A percentile compares a stretch with the other conserved stretches of the same genome.
phyloP scores from a whole-genome alignment of 2,888 invertebrate species.

The Choreutis nemorana region DNA sequence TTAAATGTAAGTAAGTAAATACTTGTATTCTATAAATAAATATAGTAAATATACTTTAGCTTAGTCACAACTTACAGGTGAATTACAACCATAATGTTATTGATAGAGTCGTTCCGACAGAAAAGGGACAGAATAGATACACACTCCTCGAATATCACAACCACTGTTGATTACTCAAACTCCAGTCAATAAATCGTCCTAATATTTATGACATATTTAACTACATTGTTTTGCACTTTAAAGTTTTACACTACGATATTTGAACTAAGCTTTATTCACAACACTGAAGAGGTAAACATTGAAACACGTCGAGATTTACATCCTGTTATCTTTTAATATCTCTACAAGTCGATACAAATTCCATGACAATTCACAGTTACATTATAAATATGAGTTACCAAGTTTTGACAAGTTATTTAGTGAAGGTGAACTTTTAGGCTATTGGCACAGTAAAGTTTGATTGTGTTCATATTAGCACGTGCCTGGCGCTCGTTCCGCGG shows the following conservation, averaged over 20 bases:
- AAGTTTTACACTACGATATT: constrained; percentile 23
- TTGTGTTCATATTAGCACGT: constrained; percentile 34
- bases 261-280: constrained; percentile 49
- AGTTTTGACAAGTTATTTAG: too few species aligned
- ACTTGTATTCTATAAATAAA: constrained; percentile 36
- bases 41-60: constrained; percentile 27
- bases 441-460: constrained; percentile 43
- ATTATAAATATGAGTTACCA: too few species aligned
- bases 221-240: constrained; percentile 26
- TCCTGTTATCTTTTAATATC: constrained; percentile 33
- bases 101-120: constrained; percentile 27
- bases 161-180: constrained; percentile 29
- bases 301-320: constrained; percentile 39
- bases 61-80: constrained; percentile 53
- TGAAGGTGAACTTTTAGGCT: constrained; percentile 16
- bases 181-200: constrained; percentile 21
- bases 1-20: constrained; percentile 29
- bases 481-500: constrained; percentile 29
- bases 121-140: constrained; percentile 22
- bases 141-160: constrained; percentile 42
- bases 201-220: constrained; percentile 7
- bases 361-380: constrained; percentile 32
- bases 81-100: constrained; percentile 46
- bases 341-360: constrained; percentile 15
- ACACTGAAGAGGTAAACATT: constrained; percentile 65